Evolutionary conservation across 2,113 vertebrate genomes (phyloP), one percentile per base, ranked within the genome.

Genomic region (Nipponia nippon): DNA sequence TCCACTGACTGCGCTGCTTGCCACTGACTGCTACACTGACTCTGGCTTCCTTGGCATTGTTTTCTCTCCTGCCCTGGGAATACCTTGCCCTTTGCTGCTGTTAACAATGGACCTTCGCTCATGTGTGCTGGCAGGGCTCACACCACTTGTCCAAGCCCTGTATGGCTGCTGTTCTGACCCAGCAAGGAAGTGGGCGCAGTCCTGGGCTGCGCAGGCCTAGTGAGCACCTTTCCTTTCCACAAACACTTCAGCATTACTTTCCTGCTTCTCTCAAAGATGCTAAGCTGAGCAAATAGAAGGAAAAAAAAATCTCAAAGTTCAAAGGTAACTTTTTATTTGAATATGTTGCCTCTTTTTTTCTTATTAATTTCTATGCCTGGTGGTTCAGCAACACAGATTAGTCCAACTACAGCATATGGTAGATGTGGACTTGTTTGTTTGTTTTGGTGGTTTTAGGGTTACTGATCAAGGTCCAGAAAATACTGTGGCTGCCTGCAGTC

Each of bases 401-500:
- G 73, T 56, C 29, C 40, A 82, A 11, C 40, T 83, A 36, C 36
- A 87, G 17, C 21, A 44, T 27, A 20, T 44, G 34, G 63, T 32
- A 46, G 52, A 44, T 40, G 14, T 17, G 8, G 36, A 56, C 73
- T 84, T 85, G 17, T 49, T 84, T 19, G 4, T 22, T 26, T 82
- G 21, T 55, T 93, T 76, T 76, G 50, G 7, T 40, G 77, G 61
- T 67, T 91, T 90, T 75, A 98, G 98, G 98, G 16, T 30, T 75
- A 13, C 44, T 40, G 97, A 91, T 6, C 89, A 96, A 32, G 66
- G 80, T 17, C 84, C 89, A 65, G 75, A 94, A 73, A 94, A 80
- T 38, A 27, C 29, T 26, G 73, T 89, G 34, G 90, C 80, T 84
- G 83, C 81, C 65, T 98, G 98, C 96, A 86, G 12, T 82, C 97